Evolutionary conservation across 2,888 invertebrate species (phyloP).

Genomic region (Apamea monoglypha): DNA sequence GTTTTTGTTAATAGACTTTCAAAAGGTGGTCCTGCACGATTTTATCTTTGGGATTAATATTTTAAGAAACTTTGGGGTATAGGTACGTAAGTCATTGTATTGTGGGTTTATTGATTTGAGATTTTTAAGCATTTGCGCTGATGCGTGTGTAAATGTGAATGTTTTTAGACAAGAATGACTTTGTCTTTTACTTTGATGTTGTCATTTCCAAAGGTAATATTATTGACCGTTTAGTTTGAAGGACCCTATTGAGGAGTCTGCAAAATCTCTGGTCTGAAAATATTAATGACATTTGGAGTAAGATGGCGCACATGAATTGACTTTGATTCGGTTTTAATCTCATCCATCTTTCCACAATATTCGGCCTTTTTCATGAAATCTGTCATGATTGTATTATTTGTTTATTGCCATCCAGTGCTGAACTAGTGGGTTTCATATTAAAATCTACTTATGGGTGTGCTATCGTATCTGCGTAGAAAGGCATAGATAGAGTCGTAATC

Average conservation of each 20-base stretch:
- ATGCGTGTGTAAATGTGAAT: neutral
- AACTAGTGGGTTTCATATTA: neutral
- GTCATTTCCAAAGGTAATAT: neutral
- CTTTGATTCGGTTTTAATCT: neutral
- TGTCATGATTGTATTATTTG: neutral
- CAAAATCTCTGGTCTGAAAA: neutral
- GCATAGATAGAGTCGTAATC: neutral
- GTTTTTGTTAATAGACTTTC: conserved; percentile 14
- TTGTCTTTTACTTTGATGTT: neutral
- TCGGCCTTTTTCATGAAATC: neutral
- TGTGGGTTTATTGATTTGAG: conserved; percentile 29
- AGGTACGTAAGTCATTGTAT: neutral
- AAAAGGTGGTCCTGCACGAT: neutral
- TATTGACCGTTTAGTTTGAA: too few relatives aligned
- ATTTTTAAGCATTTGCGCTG: neutral
- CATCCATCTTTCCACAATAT: neutral
- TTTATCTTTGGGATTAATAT: conserved; percentile 6
- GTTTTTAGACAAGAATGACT: neutral
- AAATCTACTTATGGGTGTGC: neutral
- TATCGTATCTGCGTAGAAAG: neutral
- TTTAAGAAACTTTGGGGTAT: neutral
- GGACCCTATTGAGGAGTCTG: neutral
- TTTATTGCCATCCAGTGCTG: neutral
- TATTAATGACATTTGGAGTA: neutral
- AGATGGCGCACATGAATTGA: conserved; percentile 21